Evolutionary conservation across 2,888 invertebrate genomes (phyloP).

Genomic region (Epinotia brunnichana): DNA sequence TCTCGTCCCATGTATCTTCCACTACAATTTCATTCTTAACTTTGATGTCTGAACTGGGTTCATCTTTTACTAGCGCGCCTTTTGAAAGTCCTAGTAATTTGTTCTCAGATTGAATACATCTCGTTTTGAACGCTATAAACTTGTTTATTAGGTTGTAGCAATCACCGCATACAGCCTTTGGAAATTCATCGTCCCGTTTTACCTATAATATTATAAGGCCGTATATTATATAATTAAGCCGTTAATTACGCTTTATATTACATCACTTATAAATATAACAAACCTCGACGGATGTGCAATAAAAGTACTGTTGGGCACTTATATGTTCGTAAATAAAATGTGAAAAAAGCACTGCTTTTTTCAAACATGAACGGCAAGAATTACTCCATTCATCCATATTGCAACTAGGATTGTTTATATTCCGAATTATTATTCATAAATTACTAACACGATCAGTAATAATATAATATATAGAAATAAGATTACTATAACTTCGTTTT

Average conservation of each 20-base stretch:
- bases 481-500: no score
- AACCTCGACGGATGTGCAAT: constrained; percentile 76
- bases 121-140: constrained; percentile 70
- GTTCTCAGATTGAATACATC: constrained; percentile 69
- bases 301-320: constrained; percentile 66
- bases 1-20: not conserved
- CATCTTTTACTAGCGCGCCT: not conserved
- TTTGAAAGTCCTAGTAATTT: constrained; percentile 51
- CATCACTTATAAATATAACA: constrained; percentile 2
- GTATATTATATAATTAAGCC: not conserved
- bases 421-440: constrained; percentile 1
- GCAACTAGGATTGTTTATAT: not conserved
- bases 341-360: constrained; percentile 60
- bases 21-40: not conserved
- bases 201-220: constrained; percentile 55
- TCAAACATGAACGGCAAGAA: constrained; percentile 74
- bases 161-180: constrained; percentile 66
- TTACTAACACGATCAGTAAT: not conserved
- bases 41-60: not conserved
- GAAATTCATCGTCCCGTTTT: constrained; percentile 64
- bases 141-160: constrained; percentile 67
- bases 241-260: not conserved
- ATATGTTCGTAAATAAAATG: constrained; percentile 67
- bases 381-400: constrained; percentile 54
- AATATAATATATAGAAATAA: not conserved